Base-by-base conservation (phyloP, 2,797 vertebrate genomes). In the Micromesistius poutassou region DNA sequence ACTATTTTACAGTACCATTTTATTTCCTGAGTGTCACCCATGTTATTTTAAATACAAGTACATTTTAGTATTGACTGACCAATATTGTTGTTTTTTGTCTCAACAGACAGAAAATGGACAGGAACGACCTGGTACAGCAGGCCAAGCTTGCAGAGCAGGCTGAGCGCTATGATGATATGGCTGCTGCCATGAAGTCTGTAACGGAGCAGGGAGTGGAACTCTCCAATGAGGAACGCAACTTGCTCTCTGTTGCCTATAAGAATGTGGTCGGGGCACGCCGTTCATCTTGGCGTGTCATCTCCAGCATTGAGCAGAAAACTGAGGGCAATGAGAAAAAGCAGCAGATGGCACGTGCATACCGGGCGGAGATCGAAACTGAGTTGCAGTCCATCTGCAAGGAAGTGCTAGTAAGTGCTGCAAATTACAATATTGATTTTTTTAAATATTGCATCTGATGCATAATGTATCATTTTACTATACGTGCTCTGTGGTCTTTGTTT, bases 191-290 rank as follows among this genome's bases (percentile, higher is more conserved):
- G 98, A 99, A 99, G 91, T 92, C 92, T 0, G 97, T 99, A 91
- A 99, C 97, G 0, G 97, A 99, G 86, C 96, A 97, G 80, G 96
- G 96, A 3, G 91, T 89, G 0, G 97, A 99, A 88, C 95, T 99
- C 86, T 98, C 96, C 90, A 99, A 98, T 0, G 97, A 99, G 88
- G 97, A 99, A 87, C 95, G 97, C 84, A 99, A 99, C 89, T 94
- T 99, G 46, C 96, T 99, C 46, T 99, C 98, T 0, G 97, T 99
- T n/a, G 97, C 98, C 87, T 99, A 98, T 92, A 99, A 99, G 94
- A 99, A 99, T 0, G 98, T 99, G 87, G 98, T 99, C 0, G 98
- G 98, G 4, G 97, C 98, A 33, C 97, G 98, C 9, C 97, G 98
- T 33, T 99, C 98, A 0, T 99, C 97, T 89, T 99, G 97, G 98